Evolutionary conservation across 2,113 vertebrate genomes (phyloP).

Genomic region (Gymnogyps californianus): DNA sequence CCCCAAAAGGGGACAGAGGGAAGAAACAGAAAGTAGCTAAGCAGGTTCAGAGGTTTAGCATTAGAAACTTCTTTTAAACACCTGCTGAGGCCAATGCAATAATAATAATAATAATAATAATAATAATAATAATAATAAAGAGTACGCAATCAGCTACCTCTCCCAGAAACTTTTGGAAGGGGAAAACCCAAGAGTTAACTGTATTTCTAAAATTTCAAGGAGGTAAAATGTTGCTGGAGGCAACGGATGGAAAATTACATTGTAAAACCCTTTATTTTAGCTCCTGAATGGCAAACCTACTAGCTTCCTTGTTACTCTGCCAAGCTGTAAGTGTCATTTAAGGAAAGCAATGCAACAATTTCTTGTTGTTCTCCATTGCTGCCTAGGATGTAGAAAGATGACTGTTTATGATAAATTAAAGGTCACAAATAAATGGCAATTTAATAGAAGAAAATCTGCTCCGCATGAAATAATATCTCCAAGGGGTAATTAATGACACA

Average conservation of each 20-base stretch:
- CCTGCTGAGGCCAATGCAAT: not conserved
- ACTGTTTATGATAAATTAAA: slow-evolving; percentile 4
- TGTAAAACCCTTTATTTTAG: not conserved
- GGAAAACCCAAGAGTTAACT: not conserved
- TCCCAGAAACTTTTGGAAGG: not conserved
- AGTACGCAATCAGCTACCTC: not conserved
- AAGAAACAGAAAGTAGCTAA: not conserved
- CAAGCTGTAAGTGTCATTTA: not conserved
- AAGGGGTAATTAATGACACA: slow-evolving; percentile 27
- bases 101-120: not conserved
- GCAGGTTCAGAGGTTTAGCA: not conserved
- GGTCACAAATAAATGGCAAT: slow-evolving; percentile 4
- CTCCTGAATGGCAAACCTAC: not conserved
- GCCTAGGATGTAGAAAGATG: not conserved
- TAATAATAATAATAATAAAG: not conserved
- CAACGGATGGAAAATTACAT: not conserved
- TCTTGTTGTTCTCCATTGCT: not conserved
- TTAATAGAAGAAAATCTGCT: not conserved
- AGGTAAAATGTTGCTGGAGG: not conserved
- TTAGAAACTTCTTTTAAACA: not conserved
- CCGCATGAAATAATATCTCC: not conserved
- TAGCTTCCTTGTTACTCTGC: not conserved
- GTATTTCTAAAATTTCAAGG: not conserved
- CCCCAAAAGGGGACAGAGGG: not conserved
- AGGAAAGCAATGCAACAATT: not conserved